Evolutionary conservation across 2,888 invertebrate genomes (phyloP).

Genomic region (Agrilus biguttatus): DNA sequence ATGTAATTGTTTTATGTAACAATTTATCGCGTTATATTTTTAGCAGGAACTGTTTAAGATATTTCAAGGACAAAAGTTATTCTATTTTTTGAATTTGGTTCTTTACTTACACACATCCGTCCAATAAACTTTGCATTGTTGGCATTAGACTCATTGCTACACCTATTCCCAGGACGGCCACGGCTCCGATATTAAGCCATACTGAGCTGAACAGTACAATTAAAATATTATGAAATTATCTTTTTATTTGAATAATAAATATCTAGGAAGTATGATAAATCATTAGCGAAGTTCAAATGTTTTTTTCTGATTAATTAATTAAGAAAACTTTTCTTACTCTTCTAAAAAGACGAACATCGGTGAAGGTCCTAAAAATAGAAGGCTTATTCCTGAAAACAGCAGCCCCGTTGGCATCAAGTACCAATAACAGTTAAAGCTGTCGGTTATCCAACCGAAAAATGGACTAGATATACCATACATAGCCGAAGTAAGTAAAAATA

Average conservation of each 20-base stretch:
- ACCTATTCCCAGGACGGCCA: slow-evolving; percentile 51
- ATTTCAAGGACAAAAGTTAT: too few relatives aligned
- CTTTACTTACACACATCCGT: slow-evolving; percentile 52
- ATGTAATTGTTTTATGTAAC: too few relatives aligned
- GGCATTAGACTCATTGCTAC: slow-evolving; percentile 56
- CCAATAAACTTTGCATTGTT: slow-evolving; percentile 57
- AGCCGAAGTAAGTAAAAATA: slow-evolving; percentile 55
- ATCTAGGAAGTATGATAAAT: too few relatives aligned
- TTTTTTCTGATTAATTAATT: too few relatives aligned
- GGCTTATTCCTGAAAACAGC: slow-evolving; percentile 41
- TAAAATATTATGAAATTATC: slow-evolving; percentile 16
- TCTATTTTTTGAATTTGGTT: background rate
- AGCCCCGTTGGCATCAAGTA: slow-evolving; percentile 57
- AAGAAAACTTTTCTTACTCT: slow-evolving; percentile 32
- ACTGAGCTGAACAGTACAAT: slow-evolving; percentile 34
- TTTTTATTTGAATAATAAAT: too few relatives aligned
- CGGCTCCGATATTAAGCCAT: slow-evolving; percentile 48
- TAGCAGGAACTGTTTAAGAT: too few relatives aligned
- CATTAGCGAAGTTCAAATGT: too few relatives aligned
- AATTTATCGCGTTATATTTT: too few relatives aligned
- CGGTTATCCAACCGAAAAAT: slow-evolving; percentile 56
- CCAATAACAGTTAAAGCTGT: slow-evolving; percentile 50
- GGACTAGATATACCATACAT: slow-evolving; percentile 59
- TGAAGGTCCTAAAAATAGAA: slow-evolving; percentile 53
- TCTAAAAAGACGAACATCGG: slow-evolving; percentile 40